A percentile compares a stretch with the other conserved stretches of the same genome.
phyloP scores from a whole-genome alignment of 2,113 vertebrate genomes.

The Crotalus viridis region DNA sequence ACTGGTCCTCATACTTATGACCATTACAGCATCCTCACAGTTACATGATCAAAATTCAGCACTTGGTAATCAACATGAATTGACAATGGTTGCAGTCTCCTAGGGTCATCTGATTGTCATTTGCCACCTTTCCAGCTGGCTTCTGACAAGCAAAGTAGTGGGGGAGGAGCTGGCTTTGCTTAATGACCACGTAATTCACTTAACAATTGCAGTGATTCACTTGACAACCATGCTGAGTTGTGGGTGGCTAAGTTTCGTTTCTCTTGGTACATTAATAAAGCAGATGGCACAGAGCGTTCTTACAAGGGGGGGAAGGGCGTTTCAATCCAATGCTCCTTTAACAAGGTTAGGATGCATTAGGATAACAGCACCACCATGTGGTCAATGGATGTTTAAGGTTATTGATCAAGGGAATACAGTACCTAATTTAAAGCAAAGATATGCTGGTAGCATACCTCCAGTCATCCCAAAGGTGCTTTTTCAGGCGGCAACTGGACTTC shows the following conservation, averaged over 20 bases:
- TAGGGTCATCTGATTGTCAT: not conserved
- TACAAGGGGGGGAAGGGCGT: not conserved
- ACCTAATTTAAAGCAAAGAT: not conserved
- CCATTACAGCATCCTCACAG: not conserved
- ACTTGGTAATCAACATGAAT: not conserved
- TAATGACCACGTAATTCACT: not conserved
- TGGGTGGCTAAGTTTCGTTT: fast-evolving
- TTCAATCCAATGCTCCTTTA: not conserved
- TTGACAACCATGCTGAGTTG: fast-evolving
- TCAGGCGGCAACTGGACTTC: no score
- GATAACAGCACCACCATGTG: not conserved
- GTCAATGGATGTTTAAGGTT: not conserved
- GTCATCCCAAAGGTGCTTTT: no score
- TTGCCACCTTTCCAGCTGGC: not conserved
- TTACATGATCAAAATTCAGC: not conserved
- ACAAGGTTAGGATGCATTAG: not conserved
- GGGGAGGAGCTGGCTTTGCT: not conserved
- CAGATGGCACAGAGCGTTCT: not conserved
- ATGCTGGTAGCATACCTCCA: not conserved
- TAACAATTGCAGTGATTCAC: not conserved
- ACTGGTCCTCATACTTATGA: not conserved
- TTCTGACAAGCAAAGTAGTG: not conserved
- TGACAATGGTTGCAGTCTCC: not conserved
- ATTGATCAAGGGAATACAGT: not conserved
- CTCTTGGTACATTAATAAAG: not conserved